Evolutionary conservation across 2,113 vertebrate genomes (phyloP).

Genomic region (Urocolius indicus): DNA sequence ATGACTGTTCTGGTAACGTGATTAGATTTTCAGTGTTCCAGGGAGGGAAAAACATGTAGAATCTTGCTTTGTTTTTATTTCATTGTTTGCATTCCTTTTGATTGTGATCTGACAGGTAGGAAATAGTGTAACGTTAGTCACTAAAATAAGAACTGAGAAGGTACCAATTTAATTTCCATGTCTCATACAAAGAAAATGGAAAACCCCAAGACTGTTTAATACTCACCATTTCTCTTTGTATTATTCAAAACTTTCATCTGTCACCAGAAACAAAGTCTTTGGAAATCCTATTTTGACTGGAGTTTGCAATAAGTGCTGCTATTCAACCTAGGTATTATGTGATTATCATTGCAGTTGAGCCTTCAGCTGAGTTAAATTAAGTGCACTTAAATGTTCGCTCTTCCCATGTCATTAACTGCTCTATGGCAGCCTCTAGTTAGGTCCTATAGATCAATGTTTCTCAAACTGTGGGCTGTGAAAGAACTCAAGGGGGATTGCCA

Average conservation of each 20-base stretch:
- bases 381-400: constrained; percentile 1
- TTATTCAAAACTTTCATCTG: neutral
- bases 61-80: neutral
- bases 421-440: neutral
- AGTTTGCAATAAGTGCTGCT: neutral
- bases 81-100: neutral
- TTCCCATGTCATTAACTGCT: constrained; percentile 36
- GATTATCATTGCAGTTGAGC: constrained; percentile 11
- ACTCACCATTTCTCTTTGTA: neutral
- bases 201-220: neutral
- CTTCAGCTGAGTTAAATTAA: constrained; percentile 48
- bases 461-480: constrained; percentile 20
- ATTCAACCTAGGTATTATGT: neutral
- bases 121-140: neutral
- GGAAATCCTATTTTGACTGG: constrained; percentile 28
- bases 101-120: neutral
- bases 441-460: constrained; percentile 31
- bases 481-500: constrained; percentile 12
- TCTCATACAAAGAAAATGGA: neutral
- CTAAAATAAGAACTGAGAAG: neutral
- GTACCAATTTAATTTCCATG: neutral
- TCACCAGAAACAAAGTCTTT: constrained; percentile 28
- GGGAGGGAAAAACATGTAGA: neutral
- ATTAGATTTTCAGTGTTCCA: neutral
- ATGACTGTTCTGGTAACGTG: neutral